phyloP scores from a whole-genome alignment of 2,888 invertebrate genomes.

The Antitype chi region DNA sequence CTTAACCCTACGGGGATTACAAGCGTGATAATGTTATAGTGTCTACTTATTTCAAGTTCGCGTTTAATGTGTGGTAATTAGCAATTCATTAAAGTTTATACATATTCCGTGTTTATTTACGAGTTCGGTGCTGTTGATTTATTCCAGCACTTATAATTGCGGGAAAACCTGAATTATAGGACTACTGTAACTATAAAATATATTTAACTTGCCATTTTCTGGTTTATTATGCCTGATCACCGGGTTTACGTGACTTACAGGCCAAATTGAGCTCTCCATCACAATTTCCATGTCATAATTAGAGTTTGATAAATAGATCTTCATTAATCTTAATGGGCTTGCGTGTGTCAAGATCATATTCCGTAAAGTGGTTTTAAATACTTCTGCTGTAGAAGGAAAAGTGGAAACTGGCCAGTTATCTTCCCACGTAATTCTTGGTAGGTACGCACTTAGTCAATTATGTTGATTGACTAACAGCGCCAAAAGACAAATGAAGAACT shows the following conservation, averaged over 20 bases:
- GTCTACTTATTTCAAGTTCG: conserved; percentile 1
- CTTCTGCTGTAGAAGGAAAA: background rate
- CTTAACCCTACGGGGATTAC: background rate
- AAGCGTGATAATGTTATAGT: background rate
- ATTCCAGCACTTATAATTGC: conserved; percentile 20
- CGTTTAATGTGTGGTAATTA: conserved; percentile 25
- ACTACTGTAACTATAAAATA: conserved; percentile 31
- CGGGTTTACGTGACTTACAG: conserved; percentile 38
- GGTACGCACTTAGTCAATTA: conserved; percentile 7
- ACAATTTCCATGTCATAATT: conserved; percentile 52
- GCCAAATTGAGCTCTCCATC: conserved; percentile 46
- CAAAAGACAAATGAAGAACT: background rate
- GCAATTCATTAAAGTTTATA: conserved; percentile 33
- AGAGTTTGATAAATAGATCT: conserved; percentile 36
- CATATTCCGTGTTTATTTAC: conserved; percentile 26
- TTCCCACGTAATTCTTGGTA: background rate
- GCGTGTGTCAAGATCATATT: conserved; percentile 26
- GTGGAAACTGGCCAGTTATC: background rate
- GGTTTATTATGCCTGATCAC: conserved; percentile 44
- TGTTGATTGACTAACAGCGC: background rate
- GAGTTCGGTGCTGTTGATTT: conserved; percentile 27
- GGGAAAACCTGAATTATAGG: conserved; percentile 32
- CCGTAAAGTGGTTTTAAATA: conserved; percentile 24
- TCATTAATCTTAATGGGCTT: conserved; percentile 32
- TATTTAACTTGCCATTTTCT: conserved; percentile 24